phyloP scores from a whole-genome alignment of 2,113 vertebrate species.

The Rallus limicola region DNA sequence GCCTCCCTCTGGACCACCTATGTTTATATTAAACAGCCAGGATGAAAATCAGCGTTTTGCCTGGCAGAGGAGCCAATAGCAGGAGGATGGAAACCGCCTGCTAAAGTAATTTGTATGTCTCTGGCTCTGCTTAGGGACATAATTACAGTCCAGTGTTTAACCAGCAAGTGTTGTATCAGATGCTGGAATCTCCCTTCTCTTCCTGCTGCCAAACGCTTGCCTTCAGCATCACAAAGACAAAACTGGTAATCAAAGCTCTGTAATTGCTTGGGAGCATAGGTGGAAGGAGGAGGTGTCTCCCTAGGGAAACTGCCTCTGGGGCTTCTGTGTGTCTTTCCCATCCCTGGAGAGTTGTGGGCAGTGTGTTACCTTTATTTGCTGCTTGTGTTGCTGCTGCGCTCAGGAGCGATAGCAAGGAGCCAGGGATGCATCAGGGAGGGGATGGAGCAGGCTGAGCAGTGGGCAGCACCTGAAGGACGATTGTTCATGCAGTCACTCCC shows the following conservation, averaged over 20 bases:
- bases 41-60: neutral
- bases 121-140: neutral
- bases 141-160: neutral
- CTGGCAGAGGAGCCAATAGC: neutral
- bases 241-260: neutral
- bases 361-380: fast-evolving
- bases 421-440: neutral
- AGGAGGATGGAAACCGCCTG: neutral
- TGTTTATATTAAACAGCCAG: neutral
- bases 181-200: neutral
- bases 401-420: fast-evolving
- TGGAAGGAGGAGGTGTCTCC: neutral
- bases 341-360: neutral
- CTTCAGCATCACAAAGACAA: neutral
- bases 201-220: neutral
- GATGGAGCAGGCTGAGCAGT: neutral
- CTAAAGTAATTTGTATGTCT: neutral
- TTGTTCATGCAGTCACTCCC: fast-evolving
- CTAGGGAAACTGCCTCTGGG: fast-evolving
- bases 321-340: neutral
- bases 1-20: neutral
- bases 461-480: neutral
- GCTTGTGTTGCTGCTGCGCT: neutral
- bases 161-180: neutral
- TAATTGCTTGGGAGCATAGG: neutral